phyloP scores from a whole-genome alignment of 2,797 vertebrate genomes.

The Distichodus sexfasciatus region DNA sequence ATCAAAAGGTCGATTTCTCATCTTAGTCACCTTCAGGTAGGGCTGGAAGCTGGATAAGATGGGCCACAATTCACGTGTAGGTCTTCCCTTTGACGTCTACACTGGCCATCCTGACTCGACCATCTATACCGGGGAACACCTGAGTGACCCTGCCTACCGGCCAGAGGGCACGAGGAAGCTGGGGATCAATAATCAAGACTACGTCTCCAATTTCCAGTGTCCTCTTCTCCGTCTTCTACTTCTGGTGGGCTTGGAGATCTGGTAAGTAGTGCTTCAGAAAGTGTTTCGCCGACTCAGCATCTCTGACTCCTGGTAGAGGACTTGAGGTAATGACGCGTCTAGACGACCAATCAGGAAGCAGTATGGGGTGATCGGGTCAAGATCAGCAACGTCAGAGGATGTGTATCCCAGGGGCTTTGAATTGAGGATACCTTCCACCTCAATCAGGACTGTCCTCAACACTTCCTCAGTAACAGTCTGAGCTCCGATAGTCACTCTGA shows the following conservation, averaged over 20 bases:
- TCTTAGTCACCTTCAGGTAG: background rate
- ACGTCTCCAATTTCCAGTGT: background rate
- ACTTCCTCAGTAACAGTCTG: background rate
- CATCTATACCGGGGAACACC: background rate
- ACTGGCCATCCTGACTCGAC: background rate
- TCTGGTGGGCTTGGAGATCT: background rate
- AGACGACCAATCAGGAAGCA: background rate
- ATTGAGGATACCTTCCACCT: background rate
- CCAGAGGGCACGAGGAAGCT: constrained; percentile 2
- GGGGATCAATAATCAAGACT: background rate
- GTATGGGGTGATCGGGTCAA: background rate
- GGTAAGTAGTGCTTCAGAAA: background rate
- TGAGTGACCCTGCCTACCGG: background rate
- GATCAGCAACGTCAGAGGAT: background rate
- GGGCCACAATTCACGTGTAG: background rate
- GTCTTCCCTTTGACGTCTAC: background rate
- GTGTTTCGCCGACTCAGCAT: background rate
- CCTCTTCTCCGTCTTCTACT: background rate
- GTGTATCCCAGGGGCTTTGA: background rate
- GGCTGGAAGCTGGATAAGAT: background rate
- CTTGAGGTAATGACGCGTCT: background rate
- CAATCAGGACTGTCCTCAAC: background rate
- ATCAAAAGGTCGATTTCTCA: background rate
- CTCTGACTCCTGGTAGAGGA: background rate
- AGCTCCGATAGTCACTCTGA: background rate